These are phyloP conservation scores for Ophioninae sp. DNA, from an alignment of 2,888 invertebrate genomes.

Conservation along the genomic window DNA sequence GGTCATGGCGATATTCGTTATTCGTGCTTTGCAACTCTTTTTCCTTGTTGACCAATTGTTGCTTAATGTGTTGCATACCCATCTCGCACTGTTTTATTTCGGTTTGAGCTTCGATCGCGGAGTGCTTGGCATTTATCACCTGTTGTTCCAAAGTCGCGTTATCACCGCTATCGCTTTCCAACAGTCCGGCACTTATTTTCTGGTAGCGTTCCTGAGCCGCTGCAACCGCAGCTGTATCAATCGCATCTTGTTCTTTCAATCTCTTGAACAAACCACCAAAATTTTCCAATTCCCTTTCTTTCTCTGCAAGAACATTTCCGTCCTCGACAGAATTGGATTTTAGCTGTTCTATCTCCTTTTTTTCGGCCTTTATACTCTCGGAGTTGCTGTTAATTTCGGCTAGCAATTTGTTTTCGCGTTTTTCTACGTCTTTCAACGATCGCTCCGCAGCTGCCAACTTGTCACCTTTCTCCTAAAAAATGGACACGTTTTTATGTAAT, in stretches of 20 bases:
- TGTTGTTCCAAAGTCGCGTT: constrained; percentile 94
- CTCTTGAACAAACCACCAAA: constrained; percentile 86
- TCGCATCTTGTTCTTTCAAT: constrained; percentile 86
- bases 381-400: constrained; percentile 86
- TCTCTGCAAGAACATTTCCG: constrained; percentile 83
- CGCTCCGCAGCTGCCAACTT: constrained; percentile 85
- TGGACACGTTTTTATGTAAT: not conserved
- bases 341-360: constrained; percentile 86
- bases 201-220: constrained; percentile 91
- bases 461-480: constrained; percentile 85
- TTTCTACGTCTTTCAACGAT: constrained; percentile 85
- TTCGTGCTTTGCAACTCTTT: constrained; percentile 86
- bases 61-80: constrained; percentile 86
- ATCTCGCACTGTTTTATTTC: constrained; percentile 90
- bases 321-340: constrained; percentile 87
- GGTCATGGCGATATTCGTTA: constrained; percentile 86
- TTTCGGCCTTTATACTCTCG: constrained; percentile 86
- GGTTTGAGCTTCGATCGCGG: constrained; percentile 89
- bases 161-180: constrained; percentile 89
- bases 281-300: constrained; percentile 84
- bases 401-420: constrained; percentile 85
- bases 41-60: constrained; percentile 85
- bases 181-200: constrained; percentile 91
- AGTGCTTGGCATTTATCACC: constrained; percentile 91
- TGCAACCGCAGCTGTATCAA: constrained; percentile 86